Conservation (phyloP, 2,888 invertebrate genomes). For the Chalcosyrphus nemorum region DNA sequence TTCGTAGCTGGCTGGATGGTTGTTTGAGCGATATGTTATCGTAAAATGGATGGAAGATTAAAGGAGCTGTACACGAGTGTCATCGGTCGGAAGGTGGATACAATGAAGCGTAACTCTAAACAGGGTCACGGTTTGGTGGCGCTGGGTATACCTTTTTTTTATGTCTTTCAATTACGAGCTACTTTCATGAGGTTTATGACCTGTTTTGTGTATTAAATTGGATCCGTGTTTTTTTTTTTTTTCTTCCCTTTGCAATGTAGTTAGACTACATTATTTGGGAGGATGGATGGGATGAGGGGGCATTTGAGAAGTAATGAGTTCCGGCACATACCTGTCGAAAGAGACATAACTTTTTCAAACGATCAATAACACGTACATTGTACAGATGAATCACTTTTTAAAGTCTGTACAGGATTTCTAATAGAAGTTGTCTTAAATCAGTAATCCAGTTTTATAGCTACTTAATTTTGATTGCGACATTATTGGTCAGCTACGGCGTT, state of each 20-base stretch:
- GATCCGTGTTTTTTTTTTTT: constrained; percentile 36
- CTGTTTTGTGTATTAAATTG: constrained; percentile 60
- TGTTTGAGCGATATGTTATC: constrained; percentile 63
- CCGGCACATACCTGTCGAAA: background rate
- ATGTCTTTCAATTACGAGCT: constrained; percentile 64
- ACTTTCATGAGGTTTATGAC: constrained; percentile 59
- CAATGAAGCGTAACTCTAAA: constrained; percentile 42
- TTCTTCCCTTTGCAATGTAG: no score
- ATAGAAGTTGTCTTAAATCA: no score
- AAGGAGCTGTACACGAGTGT: constrained; percentile 24
- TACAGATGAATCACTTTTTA: no score
- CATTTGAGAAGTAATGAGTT: background rate
- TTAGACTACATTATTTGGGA: background rate
- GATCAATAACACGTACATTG: background rate
- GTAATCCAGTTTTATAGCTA: no score
- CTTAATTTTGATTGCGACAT: no score
- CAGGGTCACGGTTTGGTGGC: constrained; percentile 50
- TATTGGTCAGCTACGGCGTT: no score
- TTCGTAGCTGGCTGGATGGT: background rate
- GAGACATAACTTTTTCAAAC: background rate
- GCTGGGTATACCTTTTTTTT: constrained; percentile 43
- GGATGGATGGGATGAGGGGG: background rate
- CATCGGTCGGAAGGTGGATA: constrained; percentile 9
- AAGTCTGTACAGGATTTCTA: no score
- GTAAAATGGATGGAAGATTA: constrained; percentile 64